Conservation (phyloP, 2,888 invertebrate species). For the Colostygia pectinataria region DNA sequence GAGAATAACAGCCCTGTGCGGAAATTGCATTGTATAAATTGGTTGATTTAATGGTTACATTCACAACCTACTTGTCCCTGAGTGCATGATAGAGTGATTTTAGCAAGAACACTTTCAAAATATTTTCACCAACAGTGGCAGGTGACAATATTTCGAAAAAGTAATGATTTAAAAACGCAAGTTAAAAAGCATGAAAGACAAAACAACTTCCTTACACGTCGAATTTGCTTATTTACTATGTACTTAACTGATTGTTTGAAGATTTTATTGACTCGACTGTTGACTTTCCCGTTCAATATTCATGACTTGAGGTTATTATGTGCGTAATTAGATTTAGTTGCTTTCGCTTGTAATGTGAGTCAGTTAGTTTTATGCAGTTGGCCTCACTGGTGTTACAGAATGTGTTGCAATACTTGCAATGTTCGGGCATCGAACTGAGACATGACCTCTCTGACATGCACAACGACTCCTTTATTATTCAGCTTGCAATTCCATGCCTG, state of each 20-base stretch:
- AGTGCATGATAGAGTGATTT: slow-evolving; percentile 15
- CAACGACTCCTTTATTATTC: slow-evolving; percentile 66
- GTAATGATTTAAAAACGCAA: slow-evolving; percentile 30
- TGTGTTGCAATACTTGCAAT: slow-evolving; percentile 35
- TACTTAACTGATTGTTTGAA: slow-evolving; percentile 37
- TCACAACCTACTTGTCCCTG: too few species aligned
- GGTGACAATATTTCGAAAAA: slow-evolving; percentile 24
- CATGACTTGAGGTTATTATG: slow-evolving; percentile 54
- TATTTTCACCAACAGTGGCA: too few species aligned
- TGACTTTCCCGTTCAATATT: slow-evolving; percentile 65
- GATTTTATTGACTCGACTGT: slow-evolving; percentile 33
- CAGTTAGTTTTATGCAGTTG: slow-evolving; percentile 22
- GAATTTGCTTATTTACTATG: slow-evolving; percentile 42
- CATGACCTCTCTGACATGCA: slow-evolving; percentile 66
- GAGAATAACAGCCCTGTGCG: too few species aligned
- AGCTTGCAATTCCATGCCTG: slow-evolving; percentile 50
- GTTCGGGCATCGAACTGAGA: slow-evolving; percentile 62
- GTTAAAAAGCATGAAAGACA: slow-evolving; percentile 37
- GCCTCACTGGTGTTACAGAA: slow-evolving; percentile 10
- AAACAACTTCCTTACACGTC: slow-evolving; percentile 35
- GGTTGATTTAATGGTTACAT: too few species aligned
- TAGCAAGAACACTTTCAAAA: too few species aligned
- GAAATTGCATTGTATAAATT: too few species aligned
- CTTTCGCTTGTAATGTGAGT: slow-evolving; percentile 30
- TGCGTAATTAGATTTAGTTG: slow-evolving; percentile 47